phyloP scores from a whole-genome alignment of 2,888 invertebrate species.

The Idaea dimidiata region DNA sequence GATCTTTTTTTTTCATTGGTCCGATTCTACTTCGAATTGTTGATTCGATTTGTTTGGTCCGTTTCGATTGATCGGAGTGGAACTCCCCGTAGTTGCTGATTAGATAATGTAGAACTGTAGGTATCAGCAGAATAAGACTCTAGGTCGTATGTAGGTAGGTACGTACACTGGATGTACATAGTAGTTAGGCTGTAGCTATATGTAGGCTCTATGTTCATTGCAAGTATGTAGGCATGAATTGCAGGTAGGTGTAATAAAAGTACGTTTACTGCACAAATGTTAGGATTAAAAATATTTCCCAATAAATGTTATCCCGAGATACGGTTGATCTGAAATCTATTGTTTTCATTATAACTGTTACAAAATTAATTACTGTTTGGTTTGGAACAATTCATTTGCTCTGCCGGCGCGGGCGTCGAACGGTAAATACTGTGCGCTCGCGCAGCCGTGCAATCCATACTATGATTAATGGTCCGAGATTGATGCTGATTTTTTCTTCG shows the following conservation, averaged over 20 bases:
- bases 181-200: too few relatives aligned
- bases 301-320: neutral
- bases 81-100: too few relatives aligned
- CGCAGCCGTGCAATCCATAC: conserved; percentile 30
- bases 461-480: conserved; percentile 39
- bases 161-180: too few relatives aligned
- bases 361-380: conserved; percentile 15
- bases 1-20: too few relatives aligned
- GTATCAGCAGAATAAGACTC: too few relatives aligned
- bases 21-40: too few relatives aligned
- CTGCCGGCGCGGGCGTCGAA: conserved; percentile 26
- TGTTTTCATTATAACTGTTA: conserved; percentile 1
- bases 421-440: conserved; percentile 41
- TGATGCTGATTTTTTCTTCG: conserved; percentile 29
- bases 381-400: conserved; percentile 23
- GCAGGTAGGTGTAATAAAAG: neutral
- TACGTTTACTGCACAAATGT: neutral
- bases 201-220: too few relatives aligned
- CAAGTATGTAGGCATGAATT: neutral
- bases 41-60: too few relatives aligned
- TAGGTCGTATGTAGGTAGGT: too few relatives aligned
- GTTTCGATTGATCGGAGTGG: too few relatives aligned
- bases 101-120: too few relatives aligned
- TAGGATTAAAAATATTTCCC: too few relatives aligned
- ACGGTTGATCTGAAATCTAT: conserved; percentile 8